Evolutionary conservation across 2,797 vertebrate species (phyloP), one percentile per base, ranked within the genome.

Genomic region (Hybognathus amarus): DNA sequence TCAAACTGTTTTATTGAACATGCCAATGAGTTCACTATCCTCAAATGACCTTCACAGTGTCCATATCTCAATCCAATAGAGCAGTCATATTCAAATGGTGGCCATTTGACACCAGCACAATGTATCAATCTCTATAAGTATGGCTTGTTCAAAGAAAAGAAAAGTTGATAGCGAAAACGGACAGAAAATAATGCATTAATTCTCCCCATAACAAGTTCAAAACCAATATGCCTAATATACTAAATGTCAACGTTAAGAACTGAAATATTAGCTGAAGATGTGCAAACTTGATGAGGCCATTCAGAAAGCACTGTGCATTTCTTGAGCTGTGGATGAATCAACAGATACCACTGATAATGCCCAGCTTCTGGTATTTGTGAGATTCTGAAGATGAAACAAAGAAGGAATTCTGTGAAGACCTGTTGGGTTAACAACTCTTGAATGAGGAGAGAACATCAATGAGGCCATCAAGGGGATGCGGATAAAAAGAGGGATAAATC

Each of bases 331-430:
- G 50, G 18, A 20, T 52, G 7, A 54, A 54, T 24, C n/a, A 24
- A 59, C 22, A 59, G 54, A 56, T 12, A n/a, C 22, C 54, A 56
- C 0, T n/a, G 22, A 12, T 56, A 56, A n/a, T n/a, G 22, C 22
- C 10, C 22, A 56, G 22, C 10, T 12, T 56, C 10, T 12, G 54
- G 10, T 56, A 56, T 56, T n/a, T 56, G 22, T 24, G 22, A 56
- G 22, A 56, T n/a, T 56, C 54, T n/a, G 74, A n/a, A 40, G 77
- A 80, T 69, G 50, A 83, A 71, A 75, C 50, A 20, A 80, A 50
- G 22, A 75, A 76, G 11, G 24, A 80, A 56, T 30, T 86, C n/a
- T 9, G 27, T 78, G 75, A 83, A 22, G 38, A 77, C 24, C 33
- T 40, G 66, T 59, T 77, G 1, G 63, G 71, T 38, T 77, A 33